These are phyloP conservation scores for Coenobita brevimanus DNA, from an alignment of 1,140 invertebrate species.

Conservation along the genomic window DNA sequence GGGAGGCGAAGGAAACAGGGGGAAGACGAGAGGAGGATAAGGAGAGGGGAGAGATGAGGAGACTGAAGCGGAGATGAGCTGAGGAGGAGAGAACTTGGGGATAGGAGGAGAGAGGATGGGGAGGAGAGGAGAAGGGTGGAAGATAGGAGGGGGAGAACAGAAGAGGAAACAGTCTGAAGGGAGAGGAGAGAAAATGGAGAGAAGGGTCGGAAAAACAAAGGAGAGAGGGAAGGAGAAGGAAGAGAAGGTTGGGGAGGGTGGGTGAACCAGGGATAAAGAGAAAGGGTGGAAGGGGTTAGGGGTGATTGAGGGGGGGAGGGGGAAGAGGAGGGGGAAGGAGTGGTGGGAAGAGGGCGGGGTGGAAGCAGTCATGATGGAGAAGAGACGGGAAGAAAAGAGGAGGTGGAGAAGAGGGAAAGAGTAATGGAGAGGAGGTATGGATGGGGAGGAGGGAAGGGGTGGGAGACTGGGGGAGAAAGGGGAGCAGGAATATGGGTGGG, in stretches of 20 bases:
- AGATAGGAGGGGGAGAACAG: neutral
- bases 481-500: too few relatives aligned
- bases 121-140: neutral
- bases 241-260: neutral
- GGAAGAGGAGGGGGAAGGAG: neutral
- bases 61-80: neutral
- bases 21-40: too few relatives aligned
- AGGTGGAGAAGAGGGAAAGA: neutral
- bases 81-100: too few relatives aligned
- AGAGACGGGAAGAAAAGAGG: neutral
- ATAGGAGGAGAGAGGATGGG: neutral
- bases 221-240: neutral
- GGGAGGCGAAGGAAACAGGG: too few relatives aligned
- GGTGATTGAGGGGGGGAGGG: neutral
- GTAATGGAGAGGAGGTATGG: neutral
- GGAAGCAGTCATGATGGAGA: too few relatives aligned
- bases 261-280: neutral
- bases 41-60: neutral
- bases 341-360: neutral
- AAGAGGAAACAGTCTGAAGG: neutral
- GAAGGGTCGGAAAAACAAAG: neutral
- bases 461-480: too few relatives aligned
- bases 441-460: too few relatives aligned
- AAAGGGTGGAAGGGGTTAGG: too few relatives aligned
- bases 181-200: neutral